A percentile compares a stretch with the other conserved stretches of the same genome.
Evolutionary conservation across 1,140 invertebrate genomes (phyloP).

Genomic region (Bombyx mori): ASM3026992v2 NC_085115.1:14147501-14148000

Average conservation of each 20-base stretch:
- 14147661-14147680: conserved; percentile 32
- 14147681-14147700: conserved; percentile 45
- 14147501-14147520: no score
- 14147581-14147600: no score
- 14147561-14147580: no score
- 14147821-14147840: conserved; percentile 19
- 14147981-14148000: conserved; percentile 1
- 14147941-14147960: conserved; percentile 26
- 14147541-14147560: no score
- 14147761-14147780: conserved; percentile 18
- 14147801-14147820: background rate
- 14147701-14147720: conserved; percentile 34
- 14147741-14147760: conserved; percentile 38
- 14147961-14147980: background rate
- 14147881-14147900: conserved; percentile 31
- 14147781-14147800: conserved; percentile 7
- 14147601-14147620: background rate
- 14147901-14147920: conserved; percentile 36
- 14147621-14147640: conserved; percentile 4
- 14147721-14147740: conserved; percentile 38
- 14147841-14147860: conserved; percentile 35
- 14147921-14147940: conserved; percentile 31
- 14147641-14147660: conserved; percentile 8
- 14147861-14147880: conserved; percentile 35
- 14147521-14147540: no score